Percentiles rank a stretch among this genome's conserved stretches.
Evolutionary conservation across 2,888 invertebrate genomes (phyloP).

Genomic region (Venusia cambrica): DNA sequence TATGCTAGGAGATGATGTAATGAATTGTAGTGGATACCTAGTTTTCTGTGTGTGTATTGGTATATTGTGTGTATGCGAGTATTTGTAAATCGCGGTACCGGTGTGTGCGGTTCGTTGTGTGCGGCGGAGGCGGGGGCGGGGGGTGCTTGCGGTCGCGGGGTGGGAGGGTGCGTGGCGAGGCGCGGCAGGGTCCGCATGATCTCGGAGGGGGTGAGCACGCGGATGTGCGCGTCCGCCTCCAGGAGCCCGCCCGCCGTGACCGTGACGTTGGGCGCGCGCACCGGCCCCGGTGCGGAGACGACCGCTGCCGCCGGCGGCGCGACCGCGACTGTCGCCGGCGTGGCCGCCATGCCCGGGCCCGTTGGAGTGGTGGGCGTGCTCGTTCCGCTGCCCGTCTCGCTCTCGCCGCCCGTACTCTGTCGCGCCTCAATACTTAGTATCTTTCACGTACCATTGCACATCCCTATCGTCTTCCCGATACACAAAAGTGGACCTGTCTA

Average conservation of each 20-base stretch:
- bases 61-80: constrained; percentile 22
- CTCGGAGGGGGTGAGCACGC: constrained; percentile 93
- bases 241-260: constrained; percentile 83
- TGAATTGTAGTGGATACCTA: too few species aligned
- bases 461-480: background rate
- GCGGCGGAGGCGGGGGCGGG: constrained; percentile 35
- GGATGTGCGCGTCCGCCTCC: constrained; percentile 89
- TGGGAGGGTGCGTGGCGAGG: constrained; percentile 84
- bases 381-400: constrained; percentile 30
- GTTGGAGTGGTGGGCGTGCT: constrained; percentile 57
- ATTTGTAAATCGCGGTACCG: constrained; percentile 20
- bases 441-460: constrained; percentile 8
- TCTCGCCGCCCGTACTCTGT: constrained; percentile 58
- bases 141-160: constrained; percentile 51
- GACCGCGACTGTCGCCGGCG: constrained; percentile 32
- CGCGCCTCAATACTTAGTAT: constrained; percentile 58
- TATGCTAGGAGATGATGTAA: too few species aligned
- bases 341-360: constrained; percentile 33
- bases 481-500: background rate
- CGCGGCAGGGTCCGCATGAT: constrained; percentile 95
- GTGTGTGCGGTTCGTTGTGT: too few species aligned
- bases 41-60: constrained; percentile 19
- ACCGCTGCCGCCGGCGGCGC: constrained; percentile 31
- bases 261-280: constrained; percentile 85
- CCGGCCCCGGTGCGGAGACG: constrained; percentile 43